Percentiles rank a stretch among this genome's conserved stretches.
Evolutionary conservation across 2,113 vertebrate genomes (phyloP).

Genomic region (Pelecanus crispus): DNA sequence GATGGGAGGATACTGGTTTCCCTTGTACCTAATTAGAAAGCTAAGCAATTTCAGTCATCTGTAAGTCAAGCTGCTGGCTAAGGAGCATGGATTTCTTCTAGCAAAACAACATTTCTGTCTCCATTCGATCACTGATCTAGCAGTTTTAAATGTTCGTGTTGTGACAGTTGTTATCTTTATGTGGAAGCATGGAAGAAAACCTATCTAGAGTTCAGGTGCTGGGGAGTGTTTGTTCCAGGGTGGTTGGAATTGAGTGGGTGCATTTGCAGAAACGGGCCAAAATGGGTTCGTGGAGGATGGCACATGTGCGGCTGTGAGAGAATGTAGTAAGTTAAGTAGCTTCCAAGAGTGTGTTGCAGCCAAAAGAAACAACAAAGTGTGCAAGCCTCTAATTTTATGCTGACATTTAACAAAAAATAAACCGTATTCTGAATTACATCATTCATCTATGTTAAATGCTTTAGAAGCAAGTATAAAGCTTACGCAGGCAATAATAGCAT

Average conservation of each 20-base stretch:
- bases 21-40: neutral
- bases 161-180: neutral
- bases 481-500: neutral
- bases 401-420: neutral
- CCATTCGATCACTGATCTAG: neutral
- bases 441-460: neutral
- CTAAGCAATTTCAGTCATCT: neutral
- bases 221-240: neutral
- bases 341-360: neutral
- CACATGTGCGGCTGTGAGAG: neutral
- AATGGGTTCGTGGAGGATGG: neutral
- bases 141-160: neutral
- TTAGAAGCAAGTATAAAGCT: neutral
- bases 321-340: neutral
- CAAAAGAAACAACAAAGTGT: neutral
- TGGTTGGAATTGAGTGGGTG: neutral
- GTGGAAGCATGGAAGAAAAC: neutral
- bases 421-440: neutral
- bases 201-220: neutral
- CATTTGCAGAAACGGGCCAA: neutral
- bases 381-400: neutral
- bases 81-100: neutral
- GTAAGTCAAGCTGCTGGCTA: neutral
- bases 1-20: neutral
- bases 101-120: neutral